Percentiles rank a stretch among this genome's conserved stretches.
These are phyloP conservation scores for Isotomurus palustris DNA, from an alignment of 2,888 invertebrate species.

Conservation along the genomic window DNA sequence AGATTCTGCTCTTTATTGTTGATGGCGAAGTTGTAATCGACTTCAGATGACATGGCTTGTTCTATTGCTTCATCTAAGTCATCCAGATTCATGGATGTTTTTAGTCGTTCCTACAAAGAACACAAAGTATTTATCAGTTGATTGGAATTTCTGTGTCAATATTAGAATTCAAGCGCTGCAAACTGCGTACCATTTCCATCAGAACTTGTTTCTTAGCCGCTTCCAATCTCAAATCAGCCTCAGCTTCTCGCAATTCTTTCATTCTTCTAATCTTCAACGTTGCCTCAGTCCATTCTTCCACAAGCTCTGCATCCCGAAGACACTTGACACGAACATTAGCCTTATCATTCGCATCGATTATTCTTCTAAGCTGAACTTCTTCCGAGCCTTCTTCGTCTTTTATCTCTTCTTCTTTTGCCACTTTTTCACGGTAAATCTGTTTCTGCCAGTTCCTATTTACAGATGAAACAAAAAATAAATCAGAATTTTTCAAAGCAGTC, in stretches of 20 bases:
- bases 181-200: slow-evolving; percentile 20
- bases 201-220: slow-evolving; percentile 19
- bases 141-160: too few species aligned
- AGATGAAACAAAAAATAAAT: background rate
- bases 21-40: slow-evolving; percentile 9
- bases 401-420: background rate
- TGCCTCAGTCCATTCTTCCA: slow-evolving; percentile 18
- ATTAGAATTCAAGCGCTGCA: too few species aligned
- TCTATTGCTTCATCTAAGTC: slow-evolving; percentile 26
- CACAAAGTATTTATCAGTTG: too few species aligned
- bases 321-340: slow-evolving; percentile 14
- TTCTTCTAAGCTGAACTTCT: slow-evolving; percentile 10
- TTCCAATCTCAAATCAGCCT: slow-evolving; percentile 14
- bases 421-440: background rate
- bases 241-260: slow-evolving; percentile 6
- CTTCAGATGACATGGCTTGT: slow-evolving; percentile 19
- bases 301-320: slow-evolving; percentile 10
- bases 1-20: background rate
- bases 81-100: slow-evolving; percentile 15
- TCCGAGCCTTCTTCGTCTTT: background rate
- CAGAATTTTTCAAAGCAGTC: too few species aligned
- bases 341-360: slow-evolving; percentile 13
- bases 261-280: slow-evolving; percentile 7
- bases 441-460: background rate
- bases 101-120: slow-evolving; percentile 12